phyloP scores from a whole-genome alignment of 2,888 invertebrate species.

The Glaucopsyche alexis region DNA sequence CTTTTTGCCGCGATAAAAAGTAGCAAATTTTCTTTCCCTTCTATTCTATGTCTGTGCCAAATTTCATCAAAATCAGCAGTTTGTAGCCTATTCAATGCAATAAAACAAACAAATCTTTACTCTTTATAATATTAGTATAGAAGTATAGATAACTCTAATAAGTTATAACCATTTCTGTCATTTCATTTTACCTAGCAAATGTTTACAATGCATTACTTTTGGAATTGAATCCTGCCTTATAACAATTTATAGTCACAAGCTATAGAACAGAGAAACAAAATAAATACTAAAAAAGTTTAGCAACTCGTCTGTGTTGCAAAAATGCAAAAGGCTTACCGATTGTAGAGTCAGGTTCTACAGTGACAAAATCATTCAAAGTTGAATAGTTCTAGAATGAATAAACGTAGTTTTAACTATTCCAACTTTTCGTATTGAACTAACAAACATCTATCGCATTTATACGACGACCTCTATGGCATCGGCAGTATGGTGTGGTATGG shows the following conservation, averaged over 20 bases:
- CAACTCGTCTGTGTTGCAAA: neutral
- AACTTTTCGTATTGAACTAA: neutral
- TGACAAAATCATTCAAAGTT: slow-evolving; percentile 4
- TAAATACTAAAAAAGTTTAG: neutral
- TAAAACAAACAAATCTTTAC: too few relatives aligned
- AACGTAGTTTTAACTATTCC: neutral
- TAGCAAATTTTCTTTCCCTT: too few relatives aligned
- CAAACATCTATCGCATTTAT: neutral
- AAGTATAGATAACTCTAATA: too few relatives aligned
- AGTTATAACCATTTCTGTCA: too few relatives aligned
- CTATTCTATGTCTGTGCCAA: too few relatives aligned
- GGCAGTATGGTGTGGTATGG: too few relatives aligned
- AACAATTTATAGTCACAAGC: neutral
- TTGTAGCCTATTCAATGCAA: too few relatives aligned
- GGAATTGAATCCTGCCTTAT: neutral
- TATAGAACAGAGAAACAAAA: neutral
- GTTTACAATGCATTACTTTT: neutral
- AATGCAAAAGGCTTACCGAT: neutral
- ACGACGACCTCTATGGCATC: neutral
- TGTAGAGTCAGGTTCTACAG: slow-evolving; percentile 7
- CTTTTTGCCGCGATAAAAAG: too few relatives aligned
- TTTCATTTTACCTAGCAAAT: neutral
- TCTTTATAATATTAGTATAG: too few relatives aligned
- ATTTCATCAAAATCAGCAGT: too few relatives aligned
- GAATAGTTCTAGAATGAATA: neutral